Conservation (phyloP, 2,797 vertebrate genomes). For the Pipistrellus pipistrellus region DNA sequence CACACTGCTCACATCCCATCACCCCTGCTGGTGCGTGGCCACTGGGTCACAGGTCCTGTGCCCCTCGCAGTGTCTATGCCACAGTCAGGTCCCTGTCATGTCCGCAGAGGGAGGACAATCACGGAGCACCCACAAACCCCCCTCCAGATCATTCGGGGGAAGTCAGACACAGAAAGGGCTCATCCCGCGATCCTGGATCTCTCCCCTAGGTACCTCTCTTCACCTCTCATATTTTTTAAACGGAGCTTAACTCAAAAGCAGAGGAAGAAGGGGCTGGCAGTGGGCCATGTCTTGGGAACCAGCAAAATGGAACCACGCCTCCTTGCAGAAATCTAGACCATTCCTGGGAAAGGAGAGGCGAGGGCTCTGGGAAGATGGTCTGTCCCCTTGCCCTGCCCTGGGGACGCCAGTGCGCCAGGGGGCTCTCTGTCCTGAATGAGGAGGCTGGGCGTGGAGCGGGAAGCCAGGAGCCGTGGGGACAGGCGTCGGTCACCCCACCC, state of each 20-base stretch:
- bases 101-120: not conserved
- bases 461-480: not conserved
- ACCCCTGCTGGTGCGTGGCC: not conserved
- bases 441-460: rapidly evolving
- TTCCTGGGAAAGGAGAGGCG: not conserved
- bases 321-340: not conserved
- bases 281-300: not conserved
- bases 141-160: not conserved
- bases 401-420: rapidly evolving
- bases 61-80: rapidly evolving
- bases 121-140: rapidly evolving
- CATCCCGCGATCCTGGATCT: rapidly evolving
- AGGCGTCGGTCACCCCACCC: not conserved
- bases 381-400: not conserved
- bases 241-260: not conserved
- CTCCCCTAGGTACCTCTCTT: not conserved
- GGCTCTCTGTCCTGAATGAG: not conserved
- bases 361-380: not conserved
- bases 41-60: not conserved
- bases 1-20: not conserved
- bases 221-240: not conserved
- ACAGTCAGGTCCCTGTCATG: rapidly evolving
- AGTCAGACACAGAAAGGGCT: not conserved
- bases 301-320: not conserved
- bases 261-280: not conserved